Percentiles rank a stretch among this genome's conserved stretches.
Conservation (phyloP, 2,888 invertebrate species). For the Plebejus melissa region DNA sequence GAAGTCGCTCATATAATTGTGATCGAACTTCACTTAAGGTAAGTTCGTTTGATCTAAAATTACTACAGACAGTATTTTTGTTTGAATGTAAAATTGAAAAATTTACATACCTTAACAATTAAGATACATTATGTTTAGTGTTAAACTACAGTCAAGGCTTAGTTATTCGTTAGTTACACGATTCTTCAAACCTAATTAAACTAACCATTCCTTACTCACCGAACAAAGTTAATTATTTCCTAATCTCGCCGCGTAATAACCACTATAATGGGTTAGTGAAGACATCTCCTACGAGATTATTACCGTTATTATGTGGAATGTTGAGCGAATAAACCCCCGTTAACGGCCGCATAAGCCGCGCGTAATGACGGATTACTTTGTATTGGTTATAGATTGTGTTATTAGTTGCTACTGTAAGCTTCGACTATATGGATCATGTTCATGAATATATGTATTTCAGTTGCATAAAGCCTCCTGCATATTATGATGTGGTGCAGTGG, state of each 20-base stretch:
- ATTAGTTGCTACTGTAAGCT: neutral
- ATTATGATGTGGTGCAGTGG: too few species aligned
- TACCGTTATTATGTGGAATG: conserved; percentile 24
- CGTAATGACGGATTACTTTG: conserved; percentile 15
- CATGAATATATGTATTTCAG: neutral
- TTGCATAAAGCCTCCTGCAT: neutral
- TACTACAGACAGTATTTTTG: too few species aligned
- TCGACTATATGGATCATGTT: neutral
- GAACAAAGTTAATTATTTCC: conserved; percentile 14
- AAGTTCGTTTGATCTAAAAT: too few species aligned
- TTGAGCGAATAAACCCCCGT: conserved; percentile 5
- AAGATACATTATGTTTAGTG: neutral
- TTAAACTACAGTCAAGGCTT: too few species aligned
- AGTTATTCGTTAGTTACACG: neutral
- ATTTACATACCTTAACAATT: neutral
- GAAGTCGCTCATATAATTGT: too few species aligned
- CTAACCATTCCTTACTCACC: neutral
- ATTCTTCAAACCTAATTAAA: neutral
- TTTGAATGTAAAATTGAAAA: too few species aligned
- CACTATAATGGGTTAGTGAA: conserved; percentile 9
- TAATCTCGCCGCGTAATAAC: conserved; percentile 16
- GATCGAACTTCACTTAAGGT: too few species aligned
- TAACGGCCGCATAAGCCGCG: neutral
- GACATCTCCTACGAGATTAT: conserved; percentile 12
- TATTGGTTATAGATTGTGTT: conserved; percentile 6